Conservation (phyloP, 2,113 vertebrate species). For the Ginglymostoma cirratum region DNA sequence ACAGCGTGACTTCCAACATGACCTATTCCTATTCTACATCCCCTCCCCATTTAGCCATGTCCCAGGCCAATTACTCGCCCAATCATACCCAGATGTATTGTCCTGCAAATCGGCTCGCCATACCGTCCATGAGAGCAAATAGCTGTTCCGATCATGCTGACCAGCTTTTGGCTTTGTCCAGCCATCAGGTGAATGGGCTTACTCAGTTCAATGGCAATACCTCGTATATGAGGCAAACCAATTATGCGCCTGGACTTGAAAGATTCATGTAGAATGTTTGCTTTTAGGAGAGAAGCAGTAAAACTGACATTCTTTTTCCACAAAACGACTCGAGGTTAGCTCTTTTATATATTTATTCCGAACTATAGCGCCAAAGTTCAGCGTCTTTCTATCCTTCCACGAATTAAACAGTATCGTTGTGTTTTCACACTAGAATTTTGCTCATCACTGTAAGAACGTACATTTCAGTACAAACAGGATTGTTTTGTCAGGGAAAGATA, state of each 20-base stretch:
- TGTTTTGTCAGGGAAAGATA: not conserved
- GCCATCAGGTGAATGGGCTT: constrained; percentile 59
- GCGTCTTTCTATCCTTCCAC: not conserved
- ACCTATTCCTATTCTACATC: constrained; percentile 70
- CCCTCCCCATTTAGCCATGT: constrained; percentile 60
- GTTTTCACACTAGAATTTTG: not conserved
- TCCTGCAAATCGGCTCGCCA: constrained; percentile 60
- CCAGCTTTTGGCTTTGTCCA: constrained; percentile 69
- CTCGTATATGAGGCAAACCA: constrained; percentile 74
- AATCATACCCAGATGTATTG: constrained; percentile 72
- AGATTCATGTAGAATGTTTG: constrained; percentile 70
- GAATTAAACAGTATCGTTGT: not conserved
- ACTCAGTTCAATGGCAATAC: constrained; percentile 58
- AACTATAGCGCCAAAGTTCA: not conserved
- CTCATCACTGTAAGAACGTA: not conserved
- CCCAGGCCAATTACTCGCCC: constrained; percentile 63
- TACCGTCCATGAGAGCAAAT: constrained; percentile 58
- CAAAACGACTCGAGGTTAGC: constrained; percentile 4
- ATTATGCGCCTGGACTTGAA: constrained; percentile 73
- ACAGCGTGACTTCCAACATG: constrained; percentile 55
- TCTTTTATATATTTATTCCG: constrained; percentile 30
- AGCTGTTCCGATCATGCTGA: constrained; percentile 73
- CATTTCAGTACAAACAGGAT: not conserved
- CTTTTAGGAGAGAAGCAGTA: not conserved
- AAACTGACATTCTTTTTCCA: not conserved